These are phyloP conservation scores for Carabus problematicus DNA, from an alignment of 2,888 invertebrate genomes.

Conservation along the genomic window DNA sequence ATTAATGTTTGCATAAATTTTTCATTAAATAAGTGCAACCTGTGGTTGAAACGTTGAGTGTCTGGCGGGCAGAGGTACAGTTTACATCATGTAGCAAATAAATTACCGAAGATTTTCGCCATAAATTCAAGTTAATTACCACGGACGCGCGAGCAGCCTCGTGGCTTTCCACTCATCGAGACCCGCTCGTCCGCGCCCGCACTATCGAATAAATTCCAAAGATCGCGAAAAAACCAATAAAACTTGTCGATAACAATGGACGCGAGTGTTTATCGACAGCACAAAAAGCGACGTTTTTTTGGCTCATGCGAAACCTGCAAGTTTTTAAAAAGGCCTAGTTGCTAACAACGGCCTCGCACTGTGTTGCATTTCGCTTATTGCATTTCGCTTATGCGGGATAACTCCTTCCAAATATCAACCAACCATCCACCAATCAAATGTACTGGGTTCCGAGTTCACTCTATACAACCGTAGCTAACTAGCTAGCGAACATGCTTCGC, in stretches of 20 bases:
- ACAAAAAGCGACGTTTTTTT: constrained; percentile 31
- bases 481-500: background rate
- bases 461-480: background rate
- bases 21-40: constrained; percentile 14
- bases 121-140: constrained; percentile 42
- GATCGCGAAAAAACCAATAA: constrained; percentile 39
- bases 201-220: constrained; percentile 35
- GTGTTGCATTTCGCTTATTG: background rate
- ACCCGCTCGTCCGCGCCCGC: constrained; percentile 25
- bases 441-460: background rate
- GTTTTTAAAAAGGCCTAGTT: constrained; percentile 27
- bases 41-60: too few relatives aligned
- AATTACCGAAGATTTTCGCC: constrained; percentile 34
- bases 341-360: too few relatives aligned
- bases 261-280: constrained; percentile 38
- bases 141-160: background rate
- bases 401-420: constrained; percentile 4
- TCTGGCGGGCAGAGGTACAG: background rate
- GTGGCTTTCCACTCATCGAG: background rate
- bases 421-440: background rate
- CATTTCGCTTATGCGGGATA: background rate
- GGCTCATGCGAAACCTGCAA: constrained; percentile 20
- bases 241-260: constrained; percentile 39
- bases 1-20: constrained; percentile 36
- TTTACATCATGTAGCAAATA: constrained; percentile 15